Base-by-base conservation (phyloP, 2,888 invertebrate species). In the Chrysolina haemoptera region DNA sequence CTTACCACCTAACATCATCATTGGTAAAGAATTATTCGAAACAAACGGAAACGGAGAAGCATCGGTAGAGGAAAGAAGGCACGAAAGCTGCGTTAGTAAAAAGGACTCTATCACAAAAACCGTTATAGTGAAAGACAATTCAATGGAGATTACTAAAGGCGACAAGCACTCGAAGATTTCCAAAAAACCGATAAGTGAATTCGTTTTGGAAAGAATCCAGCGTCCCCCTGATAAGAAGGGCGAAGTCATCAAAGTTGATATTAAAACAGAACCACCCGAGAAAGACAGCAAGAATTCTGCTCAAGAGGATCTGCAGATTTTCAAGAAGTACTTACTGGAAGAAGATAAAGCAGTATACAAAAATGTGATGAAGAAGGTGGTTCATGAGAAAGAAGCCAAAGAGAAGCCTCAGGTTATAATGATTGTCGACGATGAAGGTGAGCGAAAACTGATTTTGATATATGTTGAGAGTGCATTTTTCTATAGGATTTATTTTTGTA, bases 81-180 rank as follows among this genome's bases (percentile, higher is more conserved):
- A 41, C 20, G 16, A 53, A 27, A 43, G n/a, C 12, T 4, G 8
- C n/a, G n/a, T 20, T 18, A 35, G 22, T 50, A 59, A 18, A 27
- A 35, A 41, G 1, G 43, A 59, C 20, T 14, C 41, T 8, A 48
- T 70, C 1, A 67, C 66, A 20, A 63, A 48, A 20, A 69, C 75
- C 6, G 79, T 80, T n/a, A 81, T 81, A 48, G 78, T 81, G 9
- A 76, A 75, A 22, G 81, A 81, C 65, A 72, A 73, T 1, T 79
- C 81, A 0, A 80, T 81, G 80, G 79, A 80, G 69, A 78, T 81
- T 40, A 80, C 81, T 8, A 80, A 76, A 73, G 78, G 66, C 1
- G 63, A 64, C n/a, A 62, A 43, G 46, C 40, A 46, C 14, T 11
- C 43, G n/a, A 55, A 68, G 18, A 27, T 50, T 22, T 10, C 22